A percentile compares a stretch with the other conserved stretches of the same genome.
Evolutionary conservation across 2,888 invertebrate genomes (phyloP).

Genomic region (Agrochola circellaris): DNA sequence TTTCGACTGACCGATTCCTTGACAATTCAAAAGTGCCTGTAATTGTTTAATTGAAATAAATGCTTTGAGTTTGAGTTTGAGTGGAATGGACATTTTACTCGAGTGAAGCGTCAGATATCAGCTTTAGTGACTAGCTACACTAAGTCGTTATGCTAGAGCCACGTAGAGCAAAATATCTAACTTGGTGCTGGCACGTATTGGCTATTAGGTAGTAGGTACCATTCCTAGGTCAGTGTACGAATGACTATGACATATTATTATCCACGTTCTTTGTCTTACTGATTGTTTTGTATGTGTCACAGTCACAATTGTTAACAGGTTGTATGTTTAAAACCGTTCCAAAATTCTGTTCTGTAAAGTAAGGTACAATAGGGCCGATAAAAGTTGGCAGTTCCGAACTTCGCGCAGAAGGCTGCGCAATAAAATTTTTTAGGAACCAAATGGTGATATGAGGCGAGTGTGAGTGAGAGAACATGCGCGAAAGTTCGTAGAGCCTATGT

Average conservation of each 20-base stretch:
- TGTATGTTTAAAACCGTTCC: slow-evolving; percentile 7
- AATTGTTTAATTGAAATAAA: too few relatives aligned
- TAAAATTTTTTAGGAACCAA: too few relatives aligned
- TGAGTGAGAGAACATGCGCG: too few relatives aligned
- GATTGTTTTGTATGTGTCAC: slow-evolving; percentile 43
- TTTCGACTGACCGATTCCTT: too few relatives aligned
- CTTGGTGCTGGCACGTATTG: slow-evolving; percentile 46
- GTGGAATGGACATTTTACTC: neutral
- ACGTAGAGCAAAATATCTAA: slow-evolving; percentile 17
- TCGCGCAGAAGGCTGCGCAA: too few relatives aligned
- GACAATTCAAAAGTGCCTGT: too few relatives aligned
- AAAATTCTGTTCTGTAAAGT: slow-evolving; percentile 1
- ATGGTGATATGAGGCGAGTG: too few relatives aligned
- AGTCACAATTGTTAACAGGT: slow-evolving; percentile 25
- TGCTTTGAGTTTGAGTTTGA: too few relatives aligned
- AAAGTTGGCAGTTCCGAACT: too few relatives aligned
- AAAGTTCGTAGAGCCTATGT: too few relatives aligned
- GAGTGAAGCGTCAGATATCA: neutral
- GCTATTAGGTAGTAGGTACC: slow-evolving; percentile 35
- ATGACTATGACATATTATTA: slow-evolving; percentile 35
- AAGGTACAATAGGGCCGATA: neutral
- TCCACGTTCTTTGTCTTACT: slow-evolving; percentile 49
- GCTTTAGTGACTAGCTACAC: neutral
- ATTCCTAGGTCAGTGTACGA: slow-evolving; percentile 57
- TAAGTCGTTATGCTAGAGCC: slow-evolving; percentile 18